These are phyloP conservation scores for Pristionchus maxplancki DNA, from an alignment of 2,888 invertebrate genomes.

Conservation along the genomic window DNA sequence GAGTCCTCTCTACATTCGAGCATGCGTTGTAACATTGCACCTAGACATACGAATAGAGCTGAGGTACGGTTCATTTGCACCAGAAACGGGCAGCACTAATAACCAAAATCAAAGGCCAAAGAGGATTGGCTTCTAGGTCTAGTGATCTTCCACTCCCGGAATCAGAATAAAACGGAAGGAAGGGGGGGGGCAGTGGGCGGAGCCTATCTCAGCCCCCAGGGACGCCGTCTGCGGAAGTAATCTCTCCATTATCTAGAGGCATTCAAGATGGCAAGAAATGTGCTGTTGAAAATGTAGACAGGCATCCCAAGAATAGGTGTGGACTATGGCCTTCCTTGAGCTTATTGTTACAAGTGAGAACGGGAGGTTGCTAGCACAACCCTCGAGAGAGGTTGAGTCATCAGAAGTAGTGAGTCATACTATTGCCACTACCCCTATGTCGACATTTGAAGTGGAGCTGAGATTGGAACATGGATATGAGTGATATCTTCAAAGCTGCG, in stretches of 20 bases:
- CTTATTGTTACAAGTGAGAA: no score
- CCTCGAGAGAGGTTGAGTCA: not conserved
- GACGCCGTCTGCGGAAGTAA: not conserved
- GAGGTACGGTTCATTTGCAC: not conserved
- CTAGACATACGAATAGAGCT: not conserved
- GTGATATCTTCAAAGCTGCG: not conserved
- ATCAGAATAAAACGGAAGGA: slow-evolving; percentile 28
- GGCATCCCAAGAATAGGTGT: no score
- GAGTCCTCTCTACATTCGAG: not conserved
- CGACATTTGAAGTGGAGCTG: no score
- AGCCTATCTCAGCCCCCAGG: not conserved
- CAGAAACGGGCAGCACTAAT: not conserved
- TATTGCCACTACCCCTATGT: not conserved
- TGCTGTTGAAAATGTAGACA: no score
- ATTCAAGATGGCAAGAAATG: no score
- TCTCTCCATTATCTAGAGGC: not conserved
- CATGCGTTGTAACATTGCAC: not conserved
- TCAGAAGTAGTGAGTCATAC: not conserved
- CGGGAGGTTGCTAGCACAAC: not conserved
- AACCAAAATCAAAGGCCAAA: not conserved
- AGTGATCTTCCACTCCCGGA: not conserved
- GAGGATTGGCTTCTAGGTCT: not conserved
- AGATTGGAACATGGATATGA: not conserved
- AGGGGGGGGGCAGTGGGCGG: not conserved
- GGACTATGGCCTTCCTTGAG: no score